A percentile compares a stretch with the other conserved stretches of the same genome.
These are phyloP conservation scores for Drosophila nigromelanica DNA, from an alignment of 1,140 invertebrate species.

Conservation along the genomic window DNA sequence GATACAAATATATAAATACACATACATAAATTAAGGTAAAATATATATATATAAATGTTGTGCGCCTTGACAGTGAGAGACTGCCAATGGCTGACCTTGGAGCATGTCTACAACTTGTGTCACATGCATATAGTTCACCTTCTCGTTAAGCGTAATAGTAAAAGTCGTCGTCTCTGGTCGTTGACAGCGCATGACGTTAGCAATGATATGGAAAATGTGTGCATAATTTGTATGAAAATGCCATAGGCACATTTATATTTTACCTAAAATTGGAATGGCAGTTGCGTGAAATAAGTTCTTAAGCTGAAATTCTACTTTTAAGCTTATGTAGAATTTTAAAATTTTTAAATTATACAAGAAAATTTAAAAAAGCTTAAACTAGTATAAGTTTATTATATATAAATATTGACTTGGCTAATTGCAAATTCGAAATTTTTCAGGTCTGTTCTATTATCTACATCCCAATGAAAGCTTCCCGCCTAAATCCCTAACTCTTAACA, in stretches of 20 bases:
- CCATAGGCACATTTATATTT: conserved; percentile 42
- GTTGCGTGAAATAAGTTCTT: not conserved
- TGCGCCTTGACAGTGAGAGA: conserved; percentile 32
- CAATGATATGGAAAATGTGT: conserved; percentile 25
- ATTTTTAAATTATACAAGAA: too few species aligned
- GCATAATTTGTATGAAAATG: conserved; percentile 13
- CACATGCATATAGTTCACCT: conserved; percentile 49
- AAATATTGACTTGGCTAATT: conserved; percentile 8
- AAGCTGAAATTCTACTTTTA: too few species aligned
- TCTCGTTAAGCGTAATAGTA: conserved; percentile 39
- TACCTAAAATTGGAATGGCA: conserved; percentile 33
- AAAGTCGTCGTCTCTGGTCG: conserved; percentile 13
- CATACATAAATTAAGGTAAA: conserved; percentile 35
- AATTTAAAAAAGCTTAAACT: not conserved
- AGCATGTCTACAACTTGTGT: conserved; percentile 9
- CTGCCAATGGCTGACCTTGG: conserved; percentile 45
- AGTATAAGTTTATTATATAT: not conserved
- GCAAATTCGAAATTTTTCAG: conserved; percentile 61
- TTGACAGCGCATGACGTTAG: conserved; percentile 48
- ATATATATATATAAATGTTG: conserved; percentile 37
- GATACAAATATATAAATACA: conserved; percentile 6
- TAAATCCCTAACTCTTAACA: conserved; percentile 61
- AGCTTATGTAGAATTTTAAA: too few species aligned
- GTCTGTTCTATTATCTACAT: conserved; percentile 81
- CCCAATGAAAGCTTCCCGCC: conserved; percentile 82